Percentiles rank a stretch among this genome's conserved stretches.
These are phyloP conservation scores for Mormyrus iriodes DNA, from an alignment of 2,113 vertebrate species.

Conservation along the genomic window DNA sequence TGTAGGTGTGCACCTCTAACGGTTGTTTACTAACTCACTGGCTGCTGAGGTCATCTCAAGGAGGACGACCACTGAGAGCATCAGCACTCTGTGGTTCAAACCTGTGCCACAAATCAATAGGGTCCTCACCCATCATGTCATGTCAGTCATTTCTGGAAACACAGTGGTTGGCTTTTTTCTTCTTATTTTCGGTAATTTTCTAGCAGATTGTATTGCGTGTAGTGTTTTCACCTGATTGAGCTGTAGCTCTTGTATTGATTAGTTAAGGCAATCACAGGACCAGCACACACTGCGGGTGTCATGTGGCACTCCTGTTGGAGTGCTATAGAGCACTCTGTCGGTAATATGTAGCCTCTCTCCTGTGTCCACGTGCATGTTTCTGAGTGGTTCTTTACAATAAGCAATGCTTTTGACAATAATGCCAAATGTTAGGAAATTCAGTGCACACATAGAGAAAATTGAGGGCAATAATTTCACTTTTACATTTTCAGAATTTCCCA, in stretches of 20 bases:
- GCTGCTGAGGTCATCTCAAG: background rate
- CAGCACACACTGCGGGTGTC: background rate
- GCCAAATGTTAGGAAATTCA: background rate
- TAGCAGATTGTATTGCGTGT: slow-evolving; percentile 15
- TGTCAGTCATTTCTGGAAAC: slow-evolving; percentile 28
- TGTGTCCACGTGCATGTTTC: background rate
- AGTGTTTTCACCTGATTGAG: background rate
- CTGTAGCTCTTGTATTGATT: background rate
- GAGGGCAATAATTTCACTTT: background rate
- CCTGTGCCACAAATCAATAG: background rate
- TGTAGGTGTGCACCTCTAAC: background rate
- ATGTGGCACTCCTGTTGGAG: background rate
- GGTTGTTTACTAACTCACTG: background rate
- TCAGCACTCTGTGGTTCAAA: background rate
- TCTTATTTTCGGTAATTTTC: slow-evolving; percentile 11
- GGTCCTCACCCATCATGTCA: background rate
- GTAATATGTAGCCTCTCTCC: background rate
- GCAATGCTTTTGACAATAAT: background rate
- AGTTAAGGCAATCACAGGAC: slow-evolving; percentile 8
- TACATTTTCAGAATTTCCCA: background rate
- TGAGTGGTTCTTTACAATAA: background rate
- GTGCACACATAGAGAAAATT: background rate
- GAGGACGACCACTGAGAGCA: background rate
- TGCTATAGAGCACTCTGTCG: background rate
- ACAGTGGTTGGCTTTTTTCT: slow-evolving; percentile 18